Base-by-base conservation (phyloP, 2,113 vertebrate genomes). In the Aptenodytes patagonicus region DNA sequence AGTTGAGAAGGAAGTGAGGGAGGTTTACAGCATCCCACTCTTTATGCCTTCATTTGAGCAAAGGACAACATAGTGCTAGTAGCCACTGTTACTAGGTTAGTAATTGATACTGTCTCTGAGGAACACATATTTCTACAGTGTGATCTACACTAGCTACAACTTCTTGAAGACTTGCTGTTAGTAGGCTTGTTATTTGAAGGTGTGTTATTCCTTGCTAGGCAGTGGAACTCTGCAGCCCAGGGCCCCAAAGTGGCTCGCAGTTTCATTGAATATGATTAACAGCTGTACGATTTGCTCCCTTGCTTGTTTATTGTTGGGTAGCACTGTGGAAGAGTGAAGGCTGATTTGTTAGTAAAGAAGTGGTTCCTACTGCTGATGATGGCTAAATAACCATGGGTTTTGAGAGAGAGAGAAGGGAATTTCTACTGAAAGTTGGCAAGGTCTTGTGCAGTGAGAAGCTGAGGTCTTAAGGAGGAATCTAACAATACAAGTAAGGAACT, bases 61-160 rank as follows among this genome's bases (percentile, higher is more conserved):
- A 60, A 80, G n/a, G 26, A 72, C 1, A 0, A 6, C 21, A 6
- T 51, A 82, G 52, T 73, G n/a, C 24, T 66, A 34, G n/a, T 40
- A 81, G 51, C n/a, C 32, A 34, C 32, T 46, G 47, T 49, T 81
- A 10, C 1, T 80, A 70, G 21, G 7, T 80, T 77, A 55, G 54
- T 36, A 73, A 58, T 17, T 57, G 31, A 72, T 61, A 29, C 17
- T 82, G 1, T 55, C 6, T 80, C 26, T 26, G 9, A 87, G 69
- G 31, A 54, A 51, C 0, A 0, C 1, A 1, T 34, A 15, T 75
- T n/a, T 71, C 70, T 55, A 28, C 11, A 44, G 10, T 42, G 22
- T 70, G 29, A 54, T 71, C 29, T 89, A 31, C 4, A 7, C 9
- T 40, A 83, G 13, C 47, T 94, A 10, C 16, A 7, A 6, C 21